Evolutionary conservation across 2,113 vertebrate genomes (phyloP), one percentile per base, ranked within the genome.

Genomic region (Craseonycteris thonglongyai): DNA sequence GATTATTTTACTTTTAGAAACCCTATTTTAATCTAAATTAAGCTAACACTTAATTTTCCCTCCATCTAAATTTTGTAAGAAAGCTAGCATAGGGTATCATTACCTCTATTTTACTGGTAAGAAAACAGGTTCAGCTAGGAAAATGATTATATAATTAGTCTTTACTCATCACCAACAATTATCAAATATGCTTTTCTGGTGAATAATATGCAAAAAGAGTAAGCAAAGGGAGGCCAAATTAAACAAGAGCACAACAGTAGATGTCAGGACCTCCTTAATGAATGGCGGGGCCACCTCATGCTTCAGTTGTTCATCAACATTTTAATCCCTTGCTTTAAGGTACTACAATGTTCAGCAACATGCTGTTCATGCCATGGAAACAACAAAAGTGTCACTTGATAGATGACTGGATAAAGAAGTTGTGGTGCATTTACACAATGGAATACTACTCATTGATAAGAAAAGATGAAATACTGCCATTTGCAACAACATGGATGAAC

Each of bases 1-100:
- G 10, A 40, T 69, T 83, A 79, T 82, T 90, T 94, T 90, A 65
- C 56, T 91, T 81, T 89, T 75, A 76, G 40, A 89, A 93, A 69
- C 33, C 0, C 54, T 76, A 49, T 85, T 91, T 63, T 78, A 33
- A 96, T 79, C 40, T 56, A 61, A 59, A 30, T 61, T 61, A 61
- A 61, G 13, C 58, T 61, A 68, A 54, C 40, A 63, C 11, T 84
- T 66, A 69, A 80, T 94, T 82, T 61, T 82, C 18, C 90, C 30
- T 42, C 40, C 74, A 88, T 24, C 9, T 42, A 80, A 75, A 56
- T 93, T 65, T 89, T 69, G 0, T 74, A n/a, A 83, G 30, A 47
- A 78, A 92, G 11, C 19, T 80, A 40, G 51, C 24, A 35, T 4
- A 80, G 40, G 21, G 38, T 68, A 79, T 40, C n/a, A 58, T 72